A percentile compares a stretch with the other conserved stretches of the same genome.
Conservation (phyloP, 53 echinoderm and acorn worm species). For the Henricia sp. region DNA sequence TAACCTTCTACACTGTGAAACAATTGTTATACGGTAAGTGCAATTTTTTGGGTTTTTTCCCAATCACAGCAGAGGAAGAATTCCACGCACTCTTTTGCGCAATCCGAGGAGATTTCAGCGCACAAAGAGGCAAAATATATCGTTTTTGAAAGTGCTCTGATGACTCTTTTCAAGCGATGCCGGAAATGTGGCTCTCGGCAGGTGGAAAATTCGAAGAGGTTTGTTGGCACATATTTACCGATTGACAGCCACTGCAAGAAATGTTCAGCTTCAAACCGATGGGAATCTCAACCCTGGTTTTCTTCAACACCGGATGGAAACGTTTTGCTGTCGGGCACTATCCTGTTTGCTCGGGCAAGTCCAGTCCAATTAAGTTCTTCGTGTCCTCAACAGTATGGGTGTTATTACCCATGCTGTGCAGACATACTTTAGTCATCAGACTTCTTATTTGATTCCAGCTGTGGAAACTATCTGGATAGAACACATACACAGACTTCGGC, state of each 20-base stretch:
- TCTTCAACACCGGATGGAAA: constrained; percentile 45
- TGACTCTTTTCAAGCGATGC: neutral
- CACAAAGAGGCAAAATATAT: neutral
- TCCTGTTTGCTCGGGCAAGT: constrained; percentile 62
- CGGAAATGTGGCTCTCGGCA: neutral
- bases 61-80: neutral
- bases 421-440: constrained; percentile 12
- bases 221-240: neutral
- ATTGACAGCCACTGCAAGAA: neutral
- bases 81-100: neutral
- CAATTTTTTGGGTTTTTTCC: too few species aligned
- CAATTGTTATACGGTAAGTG: too few species aligned
- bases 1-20: too few species aligned
- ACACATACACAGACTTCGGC: neutral
- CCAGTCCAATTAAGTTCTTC: neutral
- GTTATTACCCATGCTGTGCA: neutral
- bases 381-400: constrained; percentile 6
- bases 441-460: constrained; percentile 7
- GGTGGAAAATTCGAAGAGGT: neutral
- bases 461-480: constrained; percentile 5
- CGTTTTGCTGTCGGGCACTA: constrained; percentile 56
- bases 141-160: neutral
- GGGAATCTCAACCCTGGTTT: constrained; percentile 28
- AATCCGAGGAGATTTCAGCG: neutral
- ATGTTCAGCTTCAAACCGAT: neutral